Evolutionary conservation across 2,888 invertebrate species (phyloP).

Genomic region (Anoplius nigerrimus): DNA sequence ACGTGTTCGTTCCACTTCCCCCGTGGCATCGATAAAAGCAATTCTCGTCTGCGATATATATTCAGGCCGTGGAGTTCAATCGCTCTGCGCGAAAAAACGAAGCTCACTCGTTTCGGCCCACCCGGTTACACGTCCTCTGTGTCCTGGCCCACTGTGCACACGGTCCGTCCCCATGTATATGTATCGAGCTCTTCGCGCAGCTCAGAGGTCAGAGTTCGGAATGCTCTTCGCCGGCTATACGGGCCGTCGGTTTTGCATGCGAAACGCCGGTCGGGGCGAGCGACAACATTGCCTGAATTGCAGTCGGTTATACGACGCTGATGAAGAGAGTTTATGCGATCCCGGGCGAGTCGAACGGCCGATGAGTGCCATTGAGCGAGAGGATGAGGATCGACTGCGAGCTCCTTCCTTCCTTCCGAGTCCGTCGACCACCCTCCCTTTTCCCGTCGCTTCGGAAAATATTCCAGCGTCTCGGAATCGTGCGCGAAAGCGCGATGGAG

Average conservation of each 20-base stretch:
- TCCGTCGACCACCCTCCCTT: too few relatives aligned
- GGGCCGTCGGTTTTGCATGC: slow-evolving; percentile 41
- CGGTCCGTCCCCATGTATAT: too few relatives aligned
- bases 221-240: slow-evolving; percentile 34
- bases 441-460: too few relatives aligned
- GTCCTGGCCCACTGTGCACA: too few relatives aligned
- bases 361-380: too few relatives aligned
- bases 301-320: slow-evolving; percentile 41
- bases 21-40: slow-evolving; percentile 25
- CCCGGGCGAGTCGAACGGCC: too few relatives aligned
- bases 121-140: too few relatives aligned
- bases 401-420: too few relatives aligned
- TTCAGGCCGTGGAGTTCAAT: slow-evolving; percentile 21
- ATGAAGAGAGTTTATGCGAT: slow-evolving; percentile 25
- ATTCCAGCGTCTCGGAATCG: too few relatives aligned
- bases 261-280: slow-evolving; percentile 33
- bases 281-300: slow-evolving; percentile 31
- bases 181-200: too few relatives aligned
- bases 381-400: too few relatives aligned
- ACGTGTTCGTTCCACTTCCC: slow-evolving; percentile 25
- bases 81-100: slow-evolving; percentile 31
- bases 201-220: slow-evolving; percentile 31
- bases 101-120: background rate
- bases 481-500: too few relatives aligned
- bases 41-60: slow-evolving; percentile 21